A percentile compares a stretch with the other conserved stretches of the same genome.
These are phyloP conservation scores for Liasis olivaceus DNA, from an alignment of 2,797 vertebrate genomes.

Conservation along the genomic window DNA sequence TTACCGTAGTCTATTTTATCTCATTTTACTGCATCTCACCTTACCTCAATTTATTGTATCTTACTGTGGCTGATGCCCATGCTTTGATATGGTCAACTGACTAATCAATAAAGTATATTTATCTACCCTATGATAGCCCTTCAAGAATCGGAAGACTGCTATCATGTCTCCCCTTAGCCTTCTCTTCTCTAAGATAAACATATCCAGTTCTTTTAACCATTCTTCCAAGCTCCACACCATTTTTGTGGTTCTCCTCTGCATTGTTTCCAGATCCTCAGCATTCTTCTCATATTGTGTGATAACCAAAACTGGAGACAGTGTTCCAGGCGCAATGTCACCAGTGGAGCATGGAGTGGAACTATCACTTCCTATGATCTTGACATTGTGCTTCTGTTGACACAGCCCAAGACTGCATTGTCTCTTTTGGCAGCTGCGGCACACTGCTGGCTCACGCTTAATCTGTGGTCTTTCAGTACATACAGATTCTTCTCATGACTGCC, in stretches of 20 bases:
- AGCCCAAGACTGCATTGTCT: not conserved
- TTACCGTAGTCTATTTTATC: no score
- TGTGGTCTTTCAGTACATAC: no score
- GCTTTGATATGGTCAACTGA: no score
- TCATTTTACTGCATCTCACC: no score
- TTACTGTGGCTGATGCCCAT: no score
- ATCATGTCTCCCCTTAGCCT: not conserved
- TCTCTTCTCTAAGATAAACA: not conserved
- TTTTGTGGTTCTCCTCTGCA: not conserved
- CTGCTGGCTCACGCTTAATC: no score
- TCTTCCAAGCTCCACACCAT: not conserved
- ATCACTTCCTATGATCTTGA: not conserved
- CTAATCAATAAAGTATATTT: no score
- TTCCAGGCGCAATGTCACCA: not conserved
- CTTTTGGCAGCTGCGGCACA: not conserved
- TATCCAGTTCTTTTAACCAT: not conserved
- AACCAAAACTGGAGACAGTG: not conserved
- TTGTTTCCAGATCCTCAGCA: not conserved
- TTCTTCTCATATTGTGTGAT: not conserved
- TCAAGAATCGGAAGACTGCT: not conserved
- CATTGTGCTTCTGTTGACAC: not conserved
- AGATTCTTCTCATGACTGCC: no score
- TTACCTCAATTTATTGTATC: no score
- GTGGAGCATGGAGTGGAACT: not conserved
- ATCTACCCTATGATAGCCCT: not conserved